Conservation (phyloP, 1,140 invertebrate genomes). For the Phthorimaea operculella region DNA sequence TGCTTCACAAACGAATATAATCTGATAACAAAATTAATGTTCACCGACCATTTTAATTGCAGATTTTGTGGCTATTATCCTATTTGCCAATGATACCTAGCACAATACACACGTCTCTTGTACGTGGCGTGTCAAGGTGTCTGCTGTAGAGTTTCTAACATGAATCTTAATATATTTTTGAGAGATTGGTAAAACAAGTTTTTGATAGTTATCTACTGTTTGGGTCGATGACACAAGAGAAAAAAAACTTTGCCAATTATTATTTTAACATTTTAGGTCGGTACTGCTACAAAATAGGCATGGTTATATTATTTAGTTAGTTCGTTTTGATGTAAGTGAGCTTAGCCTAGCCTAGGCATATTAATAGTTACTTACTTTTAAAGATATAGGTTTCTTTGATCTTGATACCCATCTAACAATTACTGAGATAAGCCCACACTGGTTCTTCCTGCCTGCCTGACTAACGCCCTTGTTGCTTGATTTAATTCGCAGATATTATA, state of each 20-base stretch:
- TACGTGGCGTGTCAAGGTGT: slow-evolving; percentile 23
- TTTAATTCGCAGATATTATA: background rate
- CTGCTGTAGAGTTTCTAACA: background rate
- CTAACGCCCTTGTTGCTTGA: background rate
- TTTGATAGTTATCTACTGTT: background rate
- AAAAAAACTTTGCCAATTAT: too few relatives aligned
- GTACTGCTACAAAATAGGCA: too few relatives aligned
- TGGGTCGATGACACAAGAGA: background rate
- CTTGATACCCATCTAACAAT: background rate
- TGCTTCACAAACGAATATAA: slow-evolving; percentile 19
- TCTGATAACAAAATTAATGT: slow-evolving; percentile 27
- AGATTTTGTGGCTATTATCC: slow-evolving; percentile 18
- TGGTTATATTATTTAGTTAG: too few relatives aligned
- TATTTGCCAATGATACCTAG: slow-evolving; percentile 23
- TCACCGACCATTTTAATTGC: slow-evolving; percentile 26
- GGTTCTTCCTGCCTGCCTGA: background rate
- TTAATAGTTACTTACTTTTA: too few relatives aligned
- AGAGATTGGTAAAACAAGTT: background rate
- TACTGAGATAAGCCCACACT: background rate
- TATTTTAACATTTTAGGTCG: too few relatives aligned
- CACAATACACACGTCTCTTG: background rate
- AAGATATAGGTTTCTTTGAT: too few relatives aligned
- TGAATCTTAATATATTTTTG: too few relatives aligned
- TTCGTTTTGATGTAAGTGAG: too few relatives aligned
- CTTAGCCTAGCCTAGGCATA: too few relatives aligned